A percentile compares a stretch with the other conserved stretches of the same genome.
Conservation (phyloP, 2,113 vertebrate genomes). For the Scopus umbretta region DNA sequence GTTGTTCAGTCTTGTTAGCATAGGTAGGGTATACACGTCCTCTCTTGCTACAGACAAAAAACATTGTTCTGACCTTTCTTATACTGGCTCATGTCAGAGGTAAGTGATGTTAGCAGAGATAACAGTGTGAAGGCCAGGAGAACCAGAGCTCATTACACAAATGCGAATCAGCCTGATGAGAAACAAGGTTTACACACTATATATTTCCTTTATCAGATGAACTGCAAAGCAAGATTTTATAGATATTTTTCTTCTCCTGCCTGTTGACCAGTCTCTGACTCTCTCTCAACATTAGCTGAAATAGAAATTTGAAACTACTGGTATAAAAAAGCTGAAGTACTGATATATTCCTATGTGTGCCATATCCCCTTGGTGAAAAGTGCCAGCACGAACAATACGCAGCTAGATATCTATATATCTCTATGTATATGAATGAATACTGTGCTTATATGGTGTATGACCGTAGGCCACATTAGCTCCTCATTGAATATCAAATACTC, state of each 20-base stretch:
- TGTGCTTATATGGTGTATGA: neutral
- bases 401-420: neutral
- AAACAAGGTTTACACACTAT: slow-evolving; percentile 1
- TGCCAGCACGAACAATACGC: neutral
- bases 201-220: neutral
- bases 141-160: neutral
- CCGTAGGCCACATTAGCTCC: neutral
- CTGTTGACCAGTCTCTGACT: slow-evolving; percentile 1
- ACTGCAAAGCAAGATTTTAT: slow-evolving; percentile 29
- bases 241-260: neutral
- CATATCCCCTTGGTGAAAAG: neutral
- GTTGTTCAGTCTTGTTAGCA: neutral
- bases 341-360: neutral
- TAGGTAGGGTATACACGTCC: neutral
- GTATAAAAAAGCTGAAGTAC: neutral
- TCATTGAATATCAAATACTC: neutral
- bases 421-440: neutral
- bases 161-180: neutral
- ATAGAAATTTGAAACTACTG: neutral
- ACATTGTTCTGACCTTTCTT: neutral
- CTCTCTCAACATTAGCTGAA: neutral
- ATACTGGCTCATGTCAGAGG: neutral
- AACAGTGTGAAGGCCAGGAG: neutral
- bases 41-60: neutral
- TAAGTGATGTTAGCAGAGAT: neutral